A percentile compares a stretch with the other conserved stretches of the same genome.
Evolutionary conservation across 2,113 vertebrate genomes (phyloP).

Genomic region (Cavia porcellus): DNA sequence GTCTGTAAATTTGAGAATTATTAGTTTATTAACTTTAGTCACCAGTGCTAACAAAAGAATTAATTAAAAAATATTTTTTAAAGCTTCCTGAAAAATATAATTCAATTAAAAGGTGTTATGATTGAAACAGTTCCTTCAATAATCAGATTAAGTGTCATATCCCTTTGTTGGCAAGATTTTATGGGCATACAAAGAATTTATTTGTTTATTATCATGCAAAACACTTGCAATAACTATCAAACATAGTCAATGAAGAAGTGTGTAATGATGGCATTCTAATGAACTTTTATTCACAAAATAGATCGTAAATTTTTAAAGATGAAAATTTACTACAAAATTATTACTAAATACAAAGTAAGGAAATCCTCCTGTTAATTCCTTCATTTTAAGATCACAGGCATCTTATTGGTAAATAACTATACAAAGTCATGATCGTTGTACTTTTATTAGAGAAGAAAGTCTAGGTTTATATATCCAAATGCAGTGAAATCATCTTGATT

Average conservation of each 20-base stretch:
- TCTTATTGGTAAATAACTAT: neutral
- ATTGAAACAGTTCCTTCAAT: neutral
- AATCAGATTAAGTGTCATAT: neutral
- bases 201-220: neutral
- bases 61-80: neutral
- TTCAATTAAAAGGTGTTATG: neutral
- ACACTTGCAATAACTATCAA: neutral
- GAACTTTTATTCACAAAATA: neutral
- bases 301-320: neutral
- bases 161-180: neutral
- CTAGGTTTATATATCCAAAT: neutral
- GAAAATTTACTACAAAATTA: slow-evolving; percentile 2
- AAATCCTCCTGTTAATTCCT: neutral
- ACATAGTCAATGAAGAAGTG: neutral
- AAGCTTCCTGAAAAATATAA: neutral
- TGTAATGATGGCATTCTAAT: neutral
- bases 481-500: neutral
- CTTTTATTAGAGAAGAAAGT: neutral
- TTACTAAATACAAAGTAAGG: neutral
- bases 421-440: neutral
- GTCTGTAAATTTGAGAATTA: neutral
- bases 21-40: neutral
- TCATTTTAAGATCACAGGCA: neutral
- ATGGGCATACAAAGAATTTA: neutral
- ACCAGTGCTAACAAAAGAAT: neutral